Percentiles rank a stretch among this genome's conserved stretches.
Conservation (phyloP, 2,797 vertebrate species). For the Crypturellus tataupa region DNA sequence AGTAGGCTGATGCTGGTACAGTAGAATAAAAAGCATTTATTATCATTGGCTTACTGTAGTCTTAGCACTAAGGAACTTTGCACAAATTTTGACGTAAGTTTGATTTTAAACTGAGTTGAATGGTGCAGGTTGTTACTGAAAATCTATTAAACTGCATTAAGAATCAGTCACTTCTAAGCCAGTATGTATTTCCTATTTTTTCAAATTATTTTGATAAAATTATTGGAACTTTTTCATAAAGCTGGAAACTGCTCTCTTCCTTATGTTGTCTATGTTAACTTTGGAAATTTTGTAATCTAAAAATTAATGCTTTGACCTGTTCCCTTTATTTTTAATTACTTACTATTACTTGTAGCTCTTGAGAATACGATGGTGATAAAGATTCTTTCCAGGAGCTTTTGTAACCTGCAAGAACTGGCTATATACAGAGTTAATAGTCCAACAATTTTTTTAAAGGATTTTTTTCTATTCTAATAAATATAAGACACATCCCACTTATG, state of each 20-base stretch:
- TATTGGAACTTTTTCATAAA: rapidly evolving
- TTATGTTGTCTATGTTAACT: background rate
- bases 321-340: background rate
- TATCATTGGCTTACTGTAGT: background rate
- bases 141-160: background rate
- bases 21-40: background rate
- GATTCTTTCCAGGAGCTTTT: background rate
- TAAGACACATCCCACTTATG: rapidly evolving
- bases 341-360: background rate
- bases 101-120: background rate
- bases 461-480: background rate
- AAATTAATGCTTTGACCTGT: background rate
- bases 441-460: background rate
- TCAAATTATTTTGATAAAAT: background rate
- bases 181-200: background rate
- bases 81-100: background rate
- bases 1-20: background rate
- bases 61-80: background rate
- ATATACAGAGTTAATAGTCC: background rate
- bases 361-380: background rate
- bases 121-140: background rate
- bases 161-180: background rate
- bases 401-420: background rate
- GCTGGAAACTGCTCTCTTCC: background rate
- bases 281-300: background rate